A percentile compares a stretch with the other conserved stretches of the same genome.
Conservation (phyloP, 2,888 invertebrate species). For the Aphodius granarius region DNA sequence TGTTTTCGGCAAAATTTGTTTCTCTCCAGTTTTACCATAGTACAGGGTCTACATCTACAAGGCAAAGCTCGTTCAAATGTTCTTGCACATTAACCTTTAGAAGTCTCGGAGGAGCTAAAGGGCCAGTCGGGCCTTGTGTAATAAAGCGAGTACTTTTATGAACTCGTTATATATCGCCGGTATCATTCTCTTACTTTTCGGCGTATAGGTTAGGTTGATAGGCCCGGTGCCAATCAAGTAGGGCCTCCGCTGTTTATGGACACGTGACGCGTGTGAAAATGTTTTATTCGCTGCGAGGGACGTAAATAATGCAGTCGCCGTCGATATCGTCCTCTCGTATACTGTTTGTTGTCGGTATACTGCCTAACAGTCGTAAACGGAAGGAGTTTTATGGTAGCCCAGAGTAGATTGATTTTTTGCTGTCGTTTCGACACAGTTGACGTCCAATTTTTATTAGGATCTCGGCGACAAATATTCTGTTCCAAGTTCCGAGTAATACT, state of each 20-base stretch:
- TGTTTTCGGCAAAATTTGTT: constrained; percentile 46
- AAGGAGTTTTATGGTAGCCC: not conserved
- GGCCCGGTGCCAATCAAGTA: constrained; percentile 40
- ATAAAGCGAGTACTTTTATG: constrained; percentile 50
- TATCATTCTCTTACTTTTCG: constrained; percentile 16
- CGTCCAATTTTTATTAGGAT: not conserved
- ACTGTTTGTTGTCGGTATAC: not conserved
- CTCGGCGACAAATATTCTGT: not conserved
- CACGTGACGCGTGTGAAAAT: constrained; percentile 16
- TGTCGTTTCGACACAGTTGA: not conserved
- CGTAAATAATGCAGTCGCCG: not conserved
- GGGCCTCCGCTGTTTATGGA: constrained; percentile 25
- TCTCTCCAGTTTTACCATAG: no score
- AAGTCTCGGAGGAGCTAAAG: constrained; percentile 32
- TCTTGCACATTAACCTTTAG: constrained; percentile 42
- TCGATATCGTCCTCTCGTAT: not conserved
- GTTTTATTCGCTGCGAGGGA: not conserved
- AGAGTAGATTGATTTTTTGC: not conserved
- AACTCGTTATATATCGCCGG: constrained; percentile 46
- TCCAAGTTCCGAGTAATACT: not conserved
- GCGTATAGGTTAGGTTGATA: not conserved
- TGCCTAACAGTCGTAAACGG: not conserved
- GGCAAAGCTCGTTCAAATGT: constrained; percentile 35
- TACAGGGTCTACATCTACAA: no score
- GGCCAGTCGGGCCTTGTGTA: constrained; percentile 38